Base-by-base conservation (phyloP, 2,888 invertebrate species). In the Bombylius discolor region DNA sequence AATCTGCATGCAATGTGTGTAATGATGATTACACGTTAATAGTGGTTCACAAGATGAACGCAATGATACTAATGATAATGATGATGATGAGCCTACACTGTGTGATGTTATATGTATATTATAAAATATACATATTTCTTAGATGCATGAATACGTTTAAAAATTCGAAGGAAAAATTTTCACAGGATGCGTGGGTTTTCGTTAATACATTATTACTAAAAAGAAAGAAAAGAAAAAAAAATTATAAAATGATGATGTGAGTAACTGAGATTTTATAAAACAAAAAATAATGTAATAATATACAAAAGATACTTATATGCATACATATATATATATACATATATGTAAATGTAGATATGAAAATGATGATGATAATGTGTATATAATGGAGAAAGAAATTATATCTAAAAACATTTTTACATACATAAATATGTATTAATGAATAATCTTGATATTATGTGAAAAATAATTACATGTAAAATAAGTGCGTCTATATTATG, bases 61-160 rank as follows among this genome's bases (percentile, higher is more conserved):
- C 47, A 44, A 33, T 48, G 49, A 55, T 50, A 42, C 34, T 51
- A 55, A 51, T 51, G 55, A 47, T 55, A 51, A 56, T 56, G 56
- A 45, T 48, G 56, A 56, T 56, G 55, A 51, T 47, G 39, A 42
- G 39, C 39, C 39, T 42, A 42, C 39, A 42, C 39, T 11, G 11
- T 42, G 9, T 42, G 23, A 23, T 23, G 23, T 23, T 23, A 23
- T 23, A 23, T 23, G 23, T 23, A 23, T 23, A 23, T 23, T 23
- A 23, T 23, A 23, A 23, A 23, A 23, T 23, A 23, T 23, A 23
- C 23, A 23, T 23, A 23, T 23, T 23, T 23, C 23, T 23, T 23
- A 23, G 23, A 23, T 23, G 23, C 23, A 23, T 23, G 23, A 23
- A 23, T 23, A 23, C 23, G 23, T 23, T 23, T 23, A 23, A 23